phyloP scores from a whole-genome alignment of 2,888 invertebrate species.

The Dexiosoma caninum region DNA sequence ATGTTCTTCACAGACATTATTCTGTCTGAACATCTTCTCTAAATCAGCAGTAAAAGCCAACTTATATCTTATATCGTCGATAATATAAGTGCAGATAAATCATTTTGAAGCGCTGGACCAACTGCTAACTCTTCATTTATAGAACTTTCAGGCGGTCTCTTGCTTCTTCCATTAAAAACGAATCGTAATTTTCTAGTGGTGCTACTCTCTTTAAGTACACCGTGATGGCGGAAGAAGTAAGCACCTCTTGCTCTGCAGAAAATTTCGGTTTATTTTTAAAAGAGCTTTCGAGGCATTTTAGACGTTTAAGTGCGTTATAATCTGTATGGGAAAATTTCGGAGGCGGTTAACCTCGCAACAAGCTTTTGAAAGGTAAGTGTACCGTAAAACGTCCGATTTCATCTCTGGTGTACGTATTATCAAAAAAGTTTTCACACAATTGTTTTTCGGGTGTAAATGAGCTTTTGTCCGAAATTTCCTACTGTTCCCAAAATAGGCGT shows the following conservation, averaged over 20 bases:
- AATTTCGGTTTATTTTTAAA: too few species aligned
- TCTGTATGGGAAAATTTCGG: conserved; percentile 32
- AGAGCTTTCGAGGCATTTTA: too few species aligned
- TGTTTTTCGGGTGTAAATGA: conserved; percentile 14
- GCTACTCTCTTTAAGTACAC: too few species aligned
- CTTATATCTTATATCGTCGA: conserved; percentile 46
- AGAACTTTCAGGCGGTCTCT: background rate
- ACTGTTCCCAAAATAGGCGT: conserved; percentile 42
- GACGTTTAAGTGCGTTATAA: conserved; percentile 25
- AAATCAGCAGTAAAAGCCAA: too few species aligned
- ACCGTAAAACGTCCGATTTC: conserved; percentile 23
- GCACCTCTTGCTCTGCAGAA: background rate
- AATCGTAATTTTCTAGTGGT: conserved; percentile 36
- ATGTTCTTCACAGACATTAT: conserved; percentile 24
- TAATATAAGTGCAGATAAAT: conserved; percentile 30
- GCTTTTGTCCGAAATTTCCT: conserved; percentile 17
- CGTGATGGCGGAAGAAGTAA: conserved; percentile 43
- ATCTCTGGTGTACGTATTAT: conserved; percentile 11
- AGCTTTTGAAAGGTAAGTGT: too few species aligned
- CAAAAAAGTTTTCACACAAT: conserved; percentile 21
- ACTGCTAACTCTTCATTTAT: conserved; percentile 38
- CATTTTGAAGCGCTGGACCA: too few species aligned
- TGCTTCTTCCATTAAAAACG: conserved; percentile 9
- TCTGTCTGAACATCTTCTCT: too few species aligned
- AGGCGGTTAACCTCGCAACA: too few species aligned